Evolutionary conservation across 2,797 vertebrate species (phyloP).

Genomic region (Melanotaenia boesemani): DNA sequence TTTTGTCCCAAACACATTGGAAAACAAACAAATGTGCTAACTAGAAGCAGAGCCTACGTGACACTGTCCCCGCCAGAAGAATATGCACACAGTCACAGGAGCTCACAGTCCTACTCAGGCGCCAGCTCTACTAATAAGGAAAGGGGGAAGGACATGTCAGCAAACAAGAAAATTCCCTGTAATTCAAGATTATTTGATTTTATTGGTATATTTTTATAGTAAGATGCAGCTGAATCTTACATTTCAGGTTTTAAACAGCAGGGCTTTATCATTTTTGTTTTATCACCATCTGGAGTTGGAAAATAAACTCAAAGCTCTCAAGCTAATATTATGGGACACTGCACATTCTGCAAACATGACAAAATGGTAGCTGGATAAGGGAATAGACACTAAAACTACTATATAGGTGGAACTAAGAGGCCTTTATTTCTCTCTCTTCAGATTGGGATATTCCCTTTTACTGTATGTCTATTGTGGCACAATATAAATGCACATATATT

Average conservation of each 20-base stretch:
- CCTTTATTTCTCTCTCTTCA: neutral
- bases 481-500: neutral
- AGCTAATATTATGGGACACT: neutral
- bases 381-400: neutral
- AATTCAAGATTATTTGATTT: neutral
- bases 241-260: neutral
- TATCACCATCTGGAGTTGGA: neutral
- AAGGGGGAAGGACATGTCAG: neutral
- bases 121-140: constrained; percentile 39
- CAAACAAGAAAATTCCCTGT: constrained; percentile 31
- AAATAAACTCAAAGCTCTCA: neutral
- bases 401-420: neutral
- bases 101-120: constrained; percentile 15
- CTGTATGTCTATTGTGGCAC: neutral
- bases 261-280: neutral
- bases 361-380: neutral
- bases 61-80: constrained; percentile 62
- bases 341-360: neutral
- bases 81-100: constrained; percentile 43
- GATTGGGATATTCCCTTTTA: neutral
- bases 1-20: constrained; percentile 42
- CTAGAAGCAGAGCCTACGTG: constrained; percentile 76
- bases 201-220: neutral
- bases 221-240: neutral
- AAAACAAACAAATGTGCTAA: constrained; percentile 65